Percentiles rank a stretch among this genome's conserved stretches.
Evolutionary conservation across 2,113 vertebrate genomes (phyloP).

Genomic region (Pipra filicauda): DNA sequence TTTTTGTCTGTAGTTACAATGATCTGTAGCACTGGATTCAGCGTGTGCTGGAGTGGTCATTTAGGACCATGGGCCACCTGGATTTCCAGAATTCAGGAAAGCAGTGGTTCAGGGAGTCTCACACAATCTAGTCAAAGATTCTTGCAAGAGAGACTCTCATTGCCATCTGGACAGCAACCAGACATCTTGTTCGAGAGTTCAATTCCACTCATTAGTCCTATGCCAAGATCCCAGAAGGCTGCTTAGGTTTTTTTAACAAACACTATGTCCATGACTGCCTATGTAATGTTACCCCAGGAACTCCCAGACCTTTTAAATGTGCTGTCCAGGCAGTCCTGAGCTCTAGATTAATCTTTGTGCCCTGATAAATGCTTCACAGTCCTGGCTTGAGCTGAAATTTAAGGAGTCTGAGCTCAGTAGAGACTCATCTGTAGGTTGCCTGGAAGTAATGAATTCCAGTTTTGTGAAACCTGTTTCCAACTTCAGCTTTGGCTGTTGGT

Average conservation of each 20-base stretch:
- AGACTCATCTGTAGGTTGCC: accelerated
- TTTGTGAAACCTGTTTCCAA: not conserved
- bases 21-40: not conserved
- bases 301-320: not conserved
- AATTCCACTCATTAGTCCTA: not conserved
- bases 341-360: not conserved
- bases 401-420: not conserved
- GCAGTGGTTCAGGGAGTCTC: not conserved
- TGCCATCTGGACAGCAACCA: not conserved
- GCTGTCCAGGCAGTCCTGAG: not conserved
- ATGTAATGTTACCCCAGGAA: not conserved
- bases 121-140: not conserved
- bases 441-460: not conserved
- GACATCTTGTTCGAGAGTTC: not conserved
- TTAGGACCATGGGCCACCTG: not conserved
- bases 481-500: not conserved
- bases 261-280: not conserved
- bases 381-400: not conserved
- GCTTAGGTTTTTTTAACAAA: not conserved
- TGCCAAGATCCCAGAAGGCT: not conserved
- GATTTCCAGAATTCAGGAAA: not conserved
- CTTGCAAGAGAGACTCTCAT: not conserved
- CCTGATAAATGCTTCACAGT: not conserved
- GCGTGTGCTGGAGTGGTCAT: not conserved
- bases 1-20: not conserved